phyloP scores from a whole-genome alignment of 2,797 vertebrate species.

The Xerus rutilus region DNA sequence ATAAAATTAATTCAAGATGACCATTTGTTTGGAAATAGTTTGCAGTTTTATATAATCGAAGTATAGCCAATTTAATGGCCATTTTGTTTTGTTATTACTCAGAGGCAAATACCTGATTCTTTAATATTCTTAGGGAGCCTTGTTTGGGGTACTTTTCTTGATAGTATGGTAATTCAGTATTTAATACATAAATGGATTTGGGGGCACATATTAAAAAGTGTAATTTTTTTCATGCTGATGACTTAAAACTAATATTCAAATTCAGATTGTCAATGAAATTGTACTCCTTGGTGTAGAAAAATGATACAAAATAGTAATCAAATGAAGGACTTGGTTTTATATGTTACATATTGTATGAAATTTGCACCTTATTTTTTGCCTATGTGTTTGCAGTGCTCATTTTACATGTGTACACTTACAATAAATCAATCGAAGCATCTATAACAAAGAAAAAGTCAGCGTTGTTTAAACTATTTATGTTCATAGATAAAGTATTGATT shows the following conservation, averaged over 20 bases:
- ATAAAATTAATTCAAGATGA: slow-evolving; percentile 66
- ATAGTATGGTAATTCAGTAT: neutral
- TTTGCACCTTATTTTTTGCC: neutral
- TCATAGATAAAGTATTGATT: neutral
- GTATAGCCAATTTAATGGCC: slow-evolving; percentile 71
- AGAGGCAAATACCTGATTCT: slow-evolving; percentile 66
- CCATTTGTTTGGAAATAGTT: slow-evolving; percentile 63
- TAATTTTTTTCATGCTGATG: slow-evolving; percentile 56
- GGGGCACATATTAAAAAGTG: slow-evolving; percentile 30
- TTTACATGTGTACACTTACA: neutral
- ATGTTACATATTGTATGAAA: too few species aligned
- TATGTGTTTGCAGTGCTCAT: neutral
- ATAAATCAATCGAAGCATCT: neutral
- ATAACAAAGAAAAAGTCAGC: neutral
- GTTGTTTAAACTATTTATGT: neutral
- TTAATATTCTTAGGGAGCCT: slow-evolving; percentile 33
- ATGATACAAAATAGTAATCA: neutral
- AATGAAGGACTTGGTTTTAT: neutral
- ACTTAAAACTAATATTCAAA: slow-evolving; percentile 66
- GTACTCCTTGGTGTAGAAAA: neutral
- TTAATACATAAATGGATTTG: slow-evolving; percentile 1
- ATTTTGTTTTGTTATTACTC: slow-evolving; percentile 70
- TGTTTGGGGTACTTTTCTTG: slow-evolving; percentile 25
- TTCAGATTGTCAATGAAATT: neutral
- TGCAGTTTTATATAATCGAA: slow-evolving; percentile 75